Base-by-base conservation (phyloP, 1,140 invertebrate species). In the Hypothenemus hampei region DNA sequence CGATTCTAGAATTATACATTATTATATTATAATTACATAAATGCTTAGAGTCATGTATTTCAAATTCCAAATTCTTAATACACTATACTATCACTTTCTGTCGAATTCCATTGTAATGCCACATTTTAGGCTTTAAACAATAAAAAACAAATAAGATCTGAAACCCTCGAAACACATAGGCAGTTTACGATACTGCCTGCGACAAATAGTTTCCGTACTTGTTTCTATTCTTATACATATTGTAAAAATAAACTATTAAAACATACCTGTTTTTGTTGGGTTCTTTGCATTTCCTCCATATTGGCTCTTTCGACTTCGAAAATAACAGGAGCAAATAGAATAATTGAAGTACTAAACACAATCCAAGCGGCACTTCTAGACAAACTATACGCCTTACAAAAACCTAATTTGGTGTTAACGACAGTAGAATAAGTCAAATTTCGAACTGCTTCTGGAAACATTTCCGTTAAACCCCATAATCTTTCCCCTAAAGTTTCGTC, bases 241-340 rank as follows among this genome's bases (percentile, higher is more conserved):
- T 41, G 18, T 22, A 19, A 33, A 29, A 55, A 6, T 16, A 35
- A 37, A 52, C 26, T 29, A 7, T 67, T n/a, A n/a, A n/a, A n/a
- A n/a, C n/a, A n/a, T n/a, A 91, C 89, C 80, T 96, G 91, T 79
- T 95, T 89, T 67, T 96, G 91, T 80, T 97, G 92, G 66, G 85
- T 87, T 64, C 87, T 85, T 64, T 94, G 89, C 73, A 89, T 84
- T 75, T 97, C 93, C 73, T 93, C 89, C 77, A 95, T 84, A 74
- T 95, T 89, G 49, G 89, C 85, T 66, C 92, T 73, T 72, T 97
- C 93, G 11, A 89, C 81, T 77, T 98, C 93, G 74, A 97, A 93
- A 64, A 96, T 81, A 21, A 96, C 82, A 8, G 94, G 94, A 33
- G 92, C 88, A 70, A 95, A 86, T 21, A 96, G 73, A 59, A 98